Conservation (phyloP, 2,113 vertebrate genomes). For the Poeciliopsis retropinna region DNA sequence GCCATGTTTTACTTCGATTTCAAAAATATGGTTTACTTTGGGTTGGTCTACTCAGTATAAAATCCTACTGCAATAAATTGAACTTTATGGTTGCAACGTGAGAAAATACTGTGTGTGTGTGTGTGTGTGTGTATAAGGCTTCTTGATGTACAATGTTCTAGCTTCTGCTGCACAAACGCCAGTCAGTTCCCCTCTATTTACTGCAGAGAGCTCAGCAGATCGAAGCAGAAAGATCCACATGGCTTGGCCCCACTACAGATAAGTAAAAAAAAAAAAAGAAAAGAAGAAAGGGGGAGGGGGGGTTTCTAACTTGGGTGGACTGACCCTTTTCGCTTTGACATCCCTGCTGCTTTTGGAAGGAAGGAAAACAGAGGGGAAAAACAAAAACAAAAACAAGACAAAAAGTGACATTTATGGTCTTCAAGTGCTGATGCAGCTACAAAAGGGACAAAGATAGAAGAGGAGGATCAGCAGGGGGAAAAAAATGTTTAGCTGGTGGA, state of each 20-base stretch:
- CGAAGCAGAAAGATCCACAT: constrained; percentile 1
- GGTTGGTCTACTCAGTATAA: not conserved
- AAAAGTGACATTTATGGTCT: constrained; percentile 30
- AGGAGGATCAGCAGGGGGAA: constrained; percentile 30
- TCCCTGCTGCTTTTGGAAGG: constrained; percentile 16
- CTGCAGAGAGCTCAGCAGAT: constrained; percentile 1
- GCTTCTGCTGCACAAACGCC: not conserved
- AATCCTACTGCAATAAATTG: not conserved
- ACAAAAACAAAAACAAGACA: constrained; percentile 40
- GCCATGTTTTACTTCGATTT: not conserved
- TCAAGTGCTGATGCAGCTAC: constrained; percentile 49
- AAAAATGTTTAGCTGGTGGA: constrained; percentile 45
- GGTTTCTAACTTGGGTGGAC: constrained; percentile 4
- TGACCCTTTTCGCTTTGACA: not conserved
- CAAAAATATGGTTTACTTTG: too few species aligned
- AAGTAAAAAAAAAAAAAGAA: not conserved
- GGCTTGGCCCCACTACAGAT: not conserved
- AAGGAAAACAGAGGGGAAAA: constrained; percentile 14
- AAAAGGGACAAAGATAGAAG: constrained; percentile 44
- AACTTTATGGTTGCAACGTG: not conserved
- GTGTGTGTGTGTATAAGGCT: too few species aligned
- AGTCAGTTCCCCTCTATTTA: not conserved
- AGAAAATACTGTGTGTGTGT: not conserved
- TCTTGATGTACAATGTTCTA: not conserved
- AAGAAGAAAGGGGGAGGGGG: too few species aligned